Base-by-base conservation (phyloP, 1,140 invertebrate genomes). In the Vanessa tameamea region DNA sequence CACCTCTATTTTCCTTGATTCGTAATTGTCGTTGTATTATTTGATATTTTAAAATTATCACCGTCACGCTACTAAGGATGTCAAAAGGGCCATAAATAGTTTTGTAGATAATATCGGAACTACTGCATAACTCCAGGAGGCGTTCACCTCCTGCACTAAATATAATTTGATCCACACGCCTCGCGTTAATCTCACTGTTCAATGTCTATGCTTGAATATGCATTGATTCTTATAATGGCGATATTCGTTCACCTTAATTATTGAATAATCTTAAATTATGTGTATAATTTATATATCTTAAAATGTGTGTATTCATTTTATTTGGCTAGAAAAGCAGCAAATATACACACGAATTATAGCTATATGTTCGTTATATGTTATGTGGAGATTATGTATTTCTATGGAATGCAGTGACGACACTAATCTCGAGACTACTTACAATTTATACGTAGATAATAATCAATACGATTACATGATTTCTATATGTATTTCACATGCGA, bases 131-230 rank as follows among this genome's bases (percentile, higher is more conserved):
- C 31, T 72, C 31, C 50, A 69, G 66, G 50, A 73, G 75, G 70
- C 75, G 63, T 76, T 76, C 70, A 76, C 70, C 75, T 72, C 61
- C 26, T 51, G 61, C 20, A 73, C 75, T 77, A 77, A 77, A 77
- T 77, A 69, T 77, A 73, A 77, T 73, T 77, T 67, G 63, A 73
- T 77, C 47, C 75, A 69, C 51, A 69, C 64, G 47, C 66, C 51
- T 53, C 16, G 26, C 16, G 48, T 31, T 73, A 68, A 68, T 73
- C 65, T 13, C n/a, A 31, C 16, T 50, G 14, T 61, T 59, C 48
- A 47, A 47, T 53, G 64, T n/a, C 57, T 14, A 61, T 73, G 43
- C 48, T 64, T 26, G 37, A 64, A 20, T 55, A 31, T 5, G 23
- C 37, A 63, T 63, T 20, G 13, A 63, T 47, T 11, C 13, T 61